Conservation (phyloP, 37 sponge, comb jelly and placozoan genomes). For the Chondrosia reniformis region DNA sequence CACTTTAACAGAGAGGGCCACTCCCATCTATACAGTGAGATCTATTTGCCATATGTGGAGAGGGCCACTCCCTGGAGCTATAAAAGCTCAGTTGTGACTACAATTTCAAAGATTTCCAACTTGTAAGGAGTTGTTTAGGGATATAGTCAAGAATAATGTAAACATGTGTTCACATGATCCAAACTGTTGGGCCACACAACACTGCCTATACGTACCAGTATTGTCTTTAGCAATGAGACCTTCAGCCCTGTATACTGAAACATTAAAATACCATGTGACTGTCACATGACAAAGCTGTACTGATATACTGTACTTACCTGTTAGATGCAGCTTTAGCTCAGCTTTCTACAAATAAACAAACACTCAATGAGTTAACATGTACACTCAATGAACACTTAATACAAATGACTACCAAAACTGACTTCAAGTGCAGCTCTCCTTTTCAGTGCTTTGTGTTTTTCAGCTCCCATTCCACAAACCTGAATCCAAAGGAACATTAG, state of each 20-base stretch:
- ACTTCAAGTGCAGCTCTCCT: conserved; percentile 1
- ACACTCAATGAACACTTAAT: neutral
- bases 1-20: too few relatives aligned
- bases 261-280: neutral
- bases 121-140: too few relatives aligned
- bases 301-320: neutral
- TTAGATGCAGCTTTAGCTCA: conserved; percentile 11
- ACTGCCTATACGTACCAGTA: neutral
- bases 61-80: too few relatives aligned
- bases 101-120: too few relatives aligned
- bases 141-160: too few relatives aligned
- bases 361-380: too few relatives aligned
- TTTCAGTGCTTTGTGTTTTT: conserved; percentile 11
- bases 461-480: conserved; percentile 21
- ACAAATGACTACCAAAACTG: neutral
- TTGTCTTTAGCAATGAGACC: conserved; percentile 8
- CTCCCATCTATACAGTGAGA: too few relatives aligned
- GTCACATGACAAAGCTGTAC: neutral
- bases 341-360: neutral
- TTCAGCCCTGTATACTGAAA: neutral
- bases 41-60: too few relatives aligned
- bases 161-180: neutral
- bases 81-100: too few relatives aligned
- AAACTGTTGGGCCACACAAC: too few relatives aligned
- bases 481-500: neutral